Percentiles rank a stretch among this genome's conserved stretches.
Conservation (phyloP, 2,888 invertebrate species). For the Actias luna region DNA sequence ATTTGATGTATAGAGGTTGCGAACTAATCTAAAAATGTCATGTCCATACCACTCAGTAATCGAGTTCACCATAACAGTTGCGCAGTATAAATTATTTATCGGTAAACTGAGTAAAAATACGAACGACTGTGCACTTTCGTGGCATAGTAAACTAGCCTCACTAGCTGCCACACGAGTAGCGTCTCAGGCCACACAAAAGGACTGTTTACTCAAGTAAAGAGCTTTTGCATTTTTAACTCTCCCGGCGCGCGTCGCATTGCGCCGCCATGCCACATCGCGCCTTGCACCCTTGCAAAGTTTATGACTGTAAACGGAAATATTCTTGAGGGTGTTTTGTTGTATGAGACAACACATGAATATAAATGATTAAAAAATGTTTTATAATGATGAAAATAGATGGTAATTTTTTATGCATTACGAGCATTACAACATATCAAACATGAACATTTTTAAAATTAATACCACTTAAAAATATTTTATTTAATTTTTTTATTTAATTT, state of each 20-base stretch:
- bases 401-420: no score
- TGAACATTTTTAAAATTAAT: no score
- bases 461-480: no score
- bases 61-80: no score
- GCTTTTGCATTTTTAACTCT: constrained; percentile 74
- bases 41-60: no score
- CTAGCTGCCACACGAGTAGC: constrained; percentile 29
- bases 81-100: neutral
- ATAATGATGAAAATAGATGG: no score
- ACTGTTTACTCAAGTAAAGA: constrained; percentile 72
- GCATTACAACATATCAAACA: no score
- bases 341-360: neutral
- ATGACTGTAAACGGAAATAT: neutral
- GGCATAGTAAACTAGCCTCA: constrained; percentile 2
- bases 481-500: no score
- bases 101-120: constrained; percentile 5
- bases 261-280: neutral
- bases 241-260: constrained; percentile 19
- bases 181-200: constrained; percentile 58
- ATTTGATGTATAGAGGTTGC: no score
- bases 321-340: neutral
- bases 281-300: constrained; percentile 3
- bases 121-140: constrained; percentile 15
- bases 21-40: no score
- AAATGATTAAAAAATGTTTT: neutral